These are phyloP conservation scores for Pollimyrus isidori DNA, from an alignment of 2,113 vertebrate species.

Conservation along the genomic window DNA sequence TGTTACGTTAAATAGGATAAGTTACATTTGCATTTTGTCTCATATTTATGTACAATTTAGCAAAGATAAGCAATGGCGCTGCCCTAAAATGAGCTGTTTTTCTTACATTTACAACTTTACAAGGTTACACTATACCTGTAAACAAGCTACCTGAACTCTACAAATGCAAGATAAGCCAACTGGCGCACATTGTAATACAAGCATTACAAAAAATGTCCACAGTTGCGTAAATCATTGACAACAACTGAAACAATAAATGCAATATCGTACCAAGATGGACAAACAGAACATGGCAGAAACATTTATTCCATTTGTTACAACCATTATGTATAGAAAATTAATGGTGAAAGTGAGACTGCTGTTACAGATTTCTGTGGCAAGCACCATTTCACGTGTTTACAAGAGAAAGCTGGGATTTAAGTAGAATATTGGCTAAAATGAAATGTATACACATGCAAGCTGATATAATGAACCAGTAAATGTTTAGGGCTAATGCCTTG, in stretches of 20 bases:
- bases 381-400: neutral
- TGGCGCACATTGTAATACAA: slow-evolving; percentile 24
- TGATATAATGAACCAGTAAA: neutral
- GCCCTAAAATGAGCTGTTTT: neutral
- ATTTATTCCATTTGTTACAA: neutral
- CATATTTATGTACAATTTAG: neutral
- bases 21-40: neutral
- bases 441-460: neutral
- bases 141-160: slow-evolving; percentile 32
- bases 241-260: neutral
- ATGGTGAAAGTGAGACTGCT: neutral
- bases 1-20: neutral
- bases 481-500: neutral
- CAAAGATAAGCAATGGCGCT: neutral
- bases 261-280: neutral
- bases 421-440: neutral
- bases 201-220: neutral
- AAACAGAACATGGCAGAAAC: neutral
- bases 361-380: neutral
- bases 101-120: slow-evolving; percentile 24
- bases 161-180: slow-evolving; percentile 45
- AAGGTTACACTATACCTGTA: slow-evolving; percentile 23
- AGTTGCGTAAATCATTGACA: neutral
- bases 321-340: neutral
- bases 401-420: neutral